Conservation (phyloP, 2,888 invertebrate species). For the Caenorhabditis virilis region DNA sequence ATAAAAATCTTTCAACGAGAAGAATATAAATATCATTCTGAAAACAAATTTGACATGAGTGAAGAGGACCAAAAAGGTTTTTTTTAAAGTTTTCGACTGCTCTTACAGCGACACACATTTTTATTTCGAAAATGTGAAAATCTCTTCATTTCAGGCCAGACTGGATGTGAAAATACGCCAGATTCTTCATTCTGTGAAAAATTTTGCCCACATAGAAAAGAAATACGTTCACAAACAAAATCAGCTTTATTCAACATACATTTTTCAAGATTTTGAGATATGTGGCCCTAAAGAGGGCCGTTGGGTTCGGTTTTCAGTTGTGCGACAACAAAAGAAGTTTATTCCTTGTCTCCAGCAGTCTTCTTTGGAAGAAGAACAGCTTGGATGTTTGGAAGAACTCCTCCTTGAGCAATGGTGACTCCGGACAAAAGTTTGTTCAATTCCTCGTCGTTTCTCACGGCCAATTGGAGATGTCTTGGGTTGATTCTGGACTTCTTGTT, state of each 20-base stretch:
- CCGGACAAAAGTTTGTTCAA: conserved; percentile 70
- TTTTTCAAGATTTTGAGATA: neutral
- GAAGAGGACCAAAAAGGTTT: no score
- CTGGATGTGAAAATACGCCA: no score
- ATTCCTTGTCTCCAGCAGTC: conserved; percentile 55
- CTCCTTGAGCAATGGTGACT: conserved; percentile 84
- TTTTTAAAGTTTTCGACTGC: no score
- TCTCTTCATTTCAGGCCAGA: no score
- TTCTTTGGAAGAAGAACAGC: conserved; percentile 67
- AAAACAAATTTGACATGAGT: no score
- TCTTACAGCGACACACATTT: no score
- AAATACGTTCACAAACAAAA: neutral
- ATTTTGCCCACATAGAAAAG: no score
- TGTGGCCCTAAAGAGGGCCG: conserved; percentile 56
- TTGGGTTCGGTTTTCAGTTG: conserved; percentile 35
- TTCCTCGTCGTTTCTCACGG: conserved; percentile 43
- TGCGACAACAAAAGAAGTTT: conserved; percentile 6
- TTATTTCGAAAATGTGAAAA: no score
- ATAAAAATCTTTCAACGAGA: no score
- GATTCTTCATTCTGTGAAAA: no score
- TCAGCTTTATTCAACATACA: neutral
- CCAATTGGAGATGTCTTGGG: conserved; percentile 45
- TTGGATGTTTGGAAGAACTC: conserved; percentile 75
- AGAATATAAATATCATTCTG: no score
- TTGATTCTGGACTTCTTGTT: conserved; percentile 71